Base-by-base conservation (phyloP, 2,888 invertebrate genomes). In the Caenorhabditis sulstoni region DNA sequence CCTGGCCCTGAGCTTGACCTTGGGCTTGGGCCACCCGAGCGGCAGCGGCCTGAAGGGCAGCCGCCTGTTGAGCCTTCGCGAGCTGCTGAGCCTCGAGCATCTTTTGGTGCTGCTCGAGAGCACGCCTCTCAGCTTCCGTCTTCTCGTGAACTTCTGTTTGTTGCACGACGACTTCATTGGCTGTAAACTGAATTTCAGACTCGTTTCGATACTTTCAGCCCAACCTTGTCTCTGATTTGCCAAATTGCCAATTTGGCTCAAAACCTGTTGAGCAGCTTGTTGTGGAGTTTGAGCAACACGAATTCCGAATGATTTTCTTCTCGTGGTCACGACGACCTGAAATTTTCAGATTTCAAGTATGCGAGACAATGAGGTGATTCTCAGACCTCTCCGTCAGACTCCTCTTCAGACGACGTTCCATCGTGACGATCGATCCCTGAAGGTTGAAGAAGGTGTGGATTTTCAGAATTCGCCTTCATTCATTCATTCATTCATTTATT, bases 21-120 rank as follows among this genome's bases (percentile, higher is more conserved):
- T 84, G 80, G 41, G 78, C 81, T 37, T 81, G 81, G 35, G 81
- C 80, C n/a, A 64, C 81, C 37, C 73, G 59, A 9, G 81, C 84
- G 4, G 84, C 84, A 14, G 84, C 84, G 3, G 81, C 81, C 66
- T 84, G 84, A 35, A 84, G 57, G 2, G 84, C 84, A 0, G 82
- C 82, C 3, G 84, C 84, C 47, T 84, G 84, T 55, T 81, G 81
- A 16, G 81, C 81, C 62, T 81, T 80, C 1, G 84, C 84, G 20
- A 77, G n/a, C 16, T 79, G 64, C 39, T 84, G 84, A 9, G 77
- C 79, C 45, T 84, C 81, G 11, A 79, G 45, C 67, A 84, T 49
- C 55, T 73, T 76, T 41, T 84, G 81, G 5, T 76, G 76, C n/a
- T 82, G 70, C 50, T 82, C 84, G 18, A 84, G 45, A 1, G 84